A percentile compares a stretch with the other conserved stretches of the same genome.
Evolutionary conservation across 2,113 vertebrate genomes (phyloP).

Genomic region (Brienomyrus brachyistius): DNA sequence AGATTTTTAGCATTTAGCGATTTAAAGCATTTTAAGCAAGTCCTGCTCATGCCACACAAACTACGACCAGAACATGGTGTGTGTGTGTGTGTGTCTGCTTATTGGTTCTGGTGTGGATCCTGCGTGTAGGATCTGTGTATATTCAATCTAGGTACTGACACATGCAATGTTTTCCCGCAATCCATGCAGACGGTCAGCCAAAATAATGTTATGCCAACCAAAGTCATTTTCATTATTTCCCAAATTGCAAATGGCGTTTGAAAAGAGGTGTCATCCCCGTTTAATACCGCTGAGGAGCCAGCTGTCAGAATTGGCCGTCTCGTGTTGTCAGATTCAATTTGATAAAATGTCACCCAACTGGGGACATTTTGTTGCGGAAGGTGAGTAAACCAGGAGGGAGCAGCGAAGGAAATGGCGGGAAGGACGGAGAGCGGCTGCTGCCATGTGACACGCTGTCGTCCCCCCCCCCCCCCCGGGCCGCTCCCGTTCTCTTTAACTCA

Average conservation of each 20-base stretch:
- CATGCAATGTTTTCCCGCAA: neutral
- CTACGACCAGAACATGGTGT: neutral
- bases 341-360: constrained; percentile 59
- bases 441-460: neutral
- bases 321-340: constrained; percentile 76
- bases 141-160: constrained; percentile 1
- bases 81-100: neutral
- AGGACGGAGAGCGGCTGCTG: neutral
- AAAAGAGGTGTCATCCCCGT: constrained; percentile 79
- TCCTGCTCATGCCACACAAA: neutral
- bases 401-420: neutral
- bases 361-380: constrained; percentile 24
- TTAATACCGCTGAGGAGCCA: constrained; percentile 57
- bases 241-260: constrained; percentile 44
- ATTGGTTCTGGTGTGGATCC: neutral
- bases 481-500: neutral
- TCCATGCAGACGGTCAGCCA: constrained; percentile 38
- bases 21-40: neutral
- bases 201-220: constrained; percentile 46
- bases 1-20: neutral
- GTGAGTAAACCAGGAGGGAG: constrained; percentile 15
- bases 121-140: neutral
- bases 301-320: constrained; percentile 59
- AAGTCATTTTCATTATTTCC: constrained; percentile 60
- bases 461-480: neutral